Conservation (phyloP, 1,140 invertebrate species). For the Drosophila sulfurigaster region DNA sequence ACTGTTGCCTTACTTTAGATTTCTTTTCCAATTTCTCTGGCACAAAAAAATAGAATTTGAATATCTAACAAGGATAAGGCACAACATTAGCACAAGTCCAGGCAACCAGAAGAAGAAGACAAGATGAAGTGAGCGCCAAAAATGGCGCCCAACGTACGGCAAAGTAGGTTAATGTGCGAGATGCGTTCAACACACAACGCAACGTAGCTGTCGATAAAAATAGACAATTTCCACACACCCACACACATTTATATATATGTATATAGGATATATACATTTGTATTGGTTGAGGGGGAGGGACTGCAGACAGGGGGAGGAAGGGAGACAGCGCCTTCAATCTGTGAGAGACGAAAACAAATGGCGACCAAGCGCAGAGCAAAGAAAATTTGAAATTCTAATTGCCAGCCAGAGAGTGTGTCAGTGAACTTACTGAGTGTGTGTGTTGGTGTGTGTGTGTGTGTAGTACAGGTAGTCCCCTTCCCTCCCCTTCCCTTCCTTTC, state of each 20-base stretch:
- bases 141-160: conserved; percentile 51
- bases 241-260: background rate
- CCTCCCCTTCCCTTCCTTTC: too few relatives aligned
- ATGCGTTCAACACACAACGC: conserved; percentile 30
- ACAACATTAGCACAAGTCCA: conserved; percentile 21
- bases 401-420: conserved; percentile 48
- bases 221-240: conserved; percentile 28
- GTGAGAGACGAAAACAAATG: conserved; percentile 52
- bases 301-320: background rate
- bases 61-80: conserved; percentile 77
- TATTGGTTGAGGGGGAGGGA: background rate
- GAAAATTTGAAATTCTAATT: conserved; percentile 79
- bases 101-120: background rate
- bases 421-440: conserved; percentile 31
- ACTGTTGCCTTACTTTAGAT: background rate
- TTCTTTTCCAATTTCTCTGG: background rate
- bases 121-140: conserved; percentile 30
- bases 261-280: conserved; percentile 24
- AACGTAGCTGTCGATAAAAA: conserved; percentile 70
- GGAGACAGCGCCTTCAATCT: conserved; percentile 26
- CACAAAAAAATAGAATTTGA: conserved; percentile 56
- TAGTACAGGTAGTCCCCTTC: conserved; percentile 17
- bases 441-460: conserved; percentile 29
- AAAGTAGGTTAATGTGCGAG: conserved; percentile 79
- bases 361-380: conserved; percentile 40